These are phyloP conservation scores for Pyrgilauda ruficollis DNA, from an alignment of 2,113 vertebrate genomes.

Conservation along the genomic window DNA sequence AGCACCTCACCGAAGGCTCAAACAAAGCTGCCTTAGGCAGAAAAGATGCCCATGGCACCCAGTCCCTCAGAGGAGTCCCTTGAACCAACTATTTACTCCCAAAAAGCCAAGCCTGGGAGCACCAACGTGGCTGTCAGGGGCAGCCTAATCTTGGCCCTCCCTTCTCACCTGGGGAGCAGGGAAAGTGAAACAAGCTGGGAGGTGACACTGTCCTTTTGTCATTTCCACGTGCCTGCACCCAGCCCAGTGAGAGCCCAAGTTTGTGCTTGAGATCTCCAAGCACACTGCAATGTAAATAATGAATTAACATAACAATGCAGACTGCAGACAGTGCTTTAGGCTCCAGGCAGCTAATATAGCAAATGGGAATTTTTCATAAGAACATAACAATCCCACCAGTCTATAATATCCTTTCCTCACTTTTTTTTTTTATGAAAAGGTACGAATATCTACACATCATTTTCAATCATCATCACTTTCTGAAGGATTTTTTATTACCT, in stretches of 20 bases:
- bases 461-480: background rate
- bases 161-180: background rate
- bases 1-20: background rate
- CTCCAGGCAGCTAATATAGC: background rate
- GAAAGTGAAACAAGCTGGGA: background rate
- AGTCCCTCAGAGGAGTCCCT: background rate
- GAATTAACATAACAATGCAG: background rate
- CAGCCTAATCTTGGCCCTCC: background rate
- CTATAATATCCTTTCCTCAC: background rate
- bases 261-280: background rate
- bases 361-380: slow-evolving; percentile 8
- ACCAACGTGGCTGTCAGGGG: background rate
- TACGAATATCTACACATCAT: background rate
- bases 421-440: background rate
- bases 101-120: background rate
- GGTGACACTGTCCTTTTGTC: background rate
- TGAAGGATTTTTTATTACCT: slow-evolving; percentile 9
- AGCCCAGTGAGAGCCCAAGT: background rate
- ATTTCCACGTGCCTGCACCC: background rate
- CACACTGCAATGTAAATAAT: background rate
- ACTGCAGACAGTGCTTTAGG: background rate
- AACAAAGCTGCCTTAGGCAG: background rate
- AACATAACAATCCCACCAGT: background rate
- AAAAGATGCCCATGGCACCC: background rate
- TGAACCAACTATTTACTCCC: background rate